These are phyloP conservation scores for Antheraea yamamai DNA, from an alignment of 2,888 invertebrate species.

Conservation along the genomic window DNA sequence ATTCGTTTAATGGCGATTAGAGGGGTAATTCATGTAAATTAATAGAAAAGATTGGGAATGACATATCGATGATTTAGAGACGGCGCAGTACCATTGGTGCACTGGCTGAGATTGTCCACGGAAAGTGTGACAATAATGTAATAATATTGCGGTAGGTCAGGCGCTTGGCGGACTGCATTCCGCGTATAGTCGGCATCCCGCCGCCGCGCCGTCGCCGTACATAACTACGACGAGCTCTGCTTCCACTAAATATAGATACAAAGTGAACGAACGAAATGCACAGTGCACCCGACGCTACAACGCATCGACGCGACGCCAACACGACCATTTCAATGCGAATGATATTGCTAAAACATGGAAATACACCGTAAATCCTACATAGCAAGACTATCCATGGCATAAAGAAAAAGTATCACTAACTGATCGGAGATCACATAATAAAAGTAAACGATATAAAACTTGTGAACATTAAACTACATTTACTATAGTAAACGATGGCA, in stretches of 20 bases:
- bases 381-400: neutral
- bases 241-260: conserved; percentile 77
- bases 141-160: conserved; percentile 63
- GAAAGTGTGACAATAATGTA: conserved; percentile 69
- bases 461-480: too few species aligned
- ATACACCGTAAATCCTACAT: neutral
- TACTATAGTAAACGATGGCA: too few species aligned
- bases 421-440: too few species aligned
- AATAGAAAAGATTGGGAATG: neutral
- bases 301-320: conserved; percentile 11
- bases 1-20: neutral
- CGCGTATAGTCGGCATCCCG: conserved; percentile 47
- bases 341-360: conserved; percentile 34
- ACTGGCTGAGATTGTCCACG: conserved; percentile 47
- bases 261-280: conserved; percentile 73
- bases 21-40: neutral
- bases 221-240: conserved; percentile 38
- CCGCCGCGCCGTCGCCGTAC: conserved; percentile 39
- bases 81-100: neutral
- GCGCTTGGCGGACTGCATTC: conserved; percentile 64
- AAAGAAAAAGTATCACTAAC: too few species aligned
- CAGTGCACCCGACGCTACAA: conserved; percentile 30
- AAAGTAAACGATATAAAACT: too few species aligned
- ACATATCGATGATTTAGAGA: neutral
- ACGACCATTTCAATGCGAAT: conserved; percentile 29